These are phyloP conservation scores for Marronus borbonicus DNA, from an alignment of 2,888 invertebrate genomes.

Conservation along the genomic window DNA sequence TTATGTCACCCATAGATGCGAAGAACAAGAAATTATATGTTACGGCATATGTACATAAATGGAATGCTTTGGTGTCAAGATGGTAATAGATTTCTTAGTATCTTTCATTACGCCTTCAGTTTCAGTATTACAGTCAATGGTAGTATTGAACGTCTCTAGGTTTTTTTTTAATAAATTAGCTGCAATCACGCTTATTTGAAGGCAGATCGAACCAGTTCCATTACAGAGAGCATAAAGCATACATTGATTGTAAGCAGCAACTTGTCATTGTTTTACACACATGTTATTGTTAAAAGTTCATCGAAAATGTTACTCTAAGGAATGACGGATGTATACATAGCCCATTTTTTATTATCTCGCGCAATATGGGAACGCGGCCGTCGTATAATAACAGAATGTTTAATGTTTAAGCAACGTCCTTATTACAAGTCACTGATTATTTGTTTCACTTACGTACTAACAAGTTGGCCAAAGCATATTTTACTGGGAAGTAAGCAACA, in stretches of 20 bases:
- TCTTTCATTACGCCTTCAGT: background rate
- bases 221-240: background rate
- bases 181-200: background rate
- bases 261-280: background rate
- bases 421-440: background rate
- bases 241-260: constrained; percentile 3
- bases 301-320: background rate
- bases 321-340: constrained; percentile 31
- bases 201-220: background rate
- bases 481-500: background rate
- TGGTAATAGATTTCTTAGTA: background rate
- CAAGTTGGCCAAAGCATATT: background rate
- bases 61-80: background rate
- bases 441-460: constrained; percentile 2
- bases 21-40: background rate
- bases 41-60: background rate
- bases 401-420: constrained; percentile 17
- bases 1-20: too few species aligned
- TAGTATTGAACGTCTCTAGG: background rate
- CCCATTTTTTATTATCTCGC: background rate
- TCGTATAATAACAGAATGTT: constrained; percentile 10
- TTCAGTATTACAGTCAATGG: background rate
- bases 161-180: background rate
- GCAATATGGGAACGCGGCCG: constrained; percentile 17
- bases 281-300: constrained; percentile 17